These are phyloP conservation scores for Xanthia icteritia DNA, from an alignment of 2,888 invertebrate genomes.

Conservation along the genomic window DNA sequence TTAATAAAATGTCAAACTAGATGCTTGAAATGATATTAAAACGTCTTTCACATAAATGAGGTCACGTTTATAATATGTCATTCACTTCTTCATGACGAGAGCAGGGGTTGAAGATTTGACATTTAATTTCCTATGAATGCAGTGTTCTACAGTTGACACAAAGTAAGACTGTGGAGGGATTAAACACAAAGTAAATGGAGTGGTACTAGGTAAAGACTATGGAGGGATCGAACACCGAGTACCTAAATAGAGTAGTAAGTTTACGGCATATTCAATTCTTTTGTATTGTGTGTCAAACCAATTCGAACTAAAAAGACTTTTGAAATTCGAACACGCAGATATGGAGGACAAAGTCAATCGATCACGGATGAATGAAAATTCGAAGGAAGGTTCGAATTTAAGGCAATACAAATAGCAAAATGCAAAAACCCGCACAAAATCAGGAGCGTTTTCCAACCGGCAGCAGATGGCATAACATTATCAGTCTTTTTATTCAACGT, in stretches of 20 bases:
- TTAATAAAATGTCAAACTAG: conserved; percentile 7
- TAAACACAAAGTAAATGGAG: too few species aligned
- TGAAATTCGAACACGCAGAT: conserved; percentile 31
- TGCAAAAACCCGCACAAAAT: conserved; percentile 3
- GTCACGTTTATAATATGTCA: conserved; percentile 29
- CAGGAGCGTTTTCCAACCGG: background rate
- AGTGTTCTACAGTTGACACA: background rate
- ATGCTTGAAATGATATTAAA: background rate
- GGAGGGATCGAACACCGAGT: background rate
- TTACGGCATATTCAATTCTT: background rate
- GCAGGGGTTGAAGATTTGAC: conserved; percentile 14
- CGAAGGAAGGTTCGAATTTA: conserved; percentile 1
- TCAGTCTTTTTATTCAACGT: background rate
- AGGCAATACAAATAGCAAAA: conserved; percentile 5
- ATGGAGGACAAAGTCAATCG: background rate
- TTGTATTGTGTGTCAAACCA: conserved; percentile 3
- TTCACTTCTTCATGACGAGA: background rate
- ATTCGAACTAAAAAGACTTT: conserved; percentile 14
- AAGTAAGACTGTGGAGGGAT: background rate
- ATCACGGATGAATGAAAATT: conserved; percentile 2
- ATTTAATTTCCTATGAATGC: conserved; percentile 39
- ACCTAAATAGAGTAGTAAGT: background rate
- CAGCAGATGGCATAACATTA: conserved; percentile 46
- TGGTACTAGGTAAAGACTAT: too few species aligned
- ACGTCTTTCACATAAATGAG: conserved; percentile 2